Conservation (phyloP, 37 sponge, comb jelly and placozoan genomes). For the Agelas oroides region DNA sequence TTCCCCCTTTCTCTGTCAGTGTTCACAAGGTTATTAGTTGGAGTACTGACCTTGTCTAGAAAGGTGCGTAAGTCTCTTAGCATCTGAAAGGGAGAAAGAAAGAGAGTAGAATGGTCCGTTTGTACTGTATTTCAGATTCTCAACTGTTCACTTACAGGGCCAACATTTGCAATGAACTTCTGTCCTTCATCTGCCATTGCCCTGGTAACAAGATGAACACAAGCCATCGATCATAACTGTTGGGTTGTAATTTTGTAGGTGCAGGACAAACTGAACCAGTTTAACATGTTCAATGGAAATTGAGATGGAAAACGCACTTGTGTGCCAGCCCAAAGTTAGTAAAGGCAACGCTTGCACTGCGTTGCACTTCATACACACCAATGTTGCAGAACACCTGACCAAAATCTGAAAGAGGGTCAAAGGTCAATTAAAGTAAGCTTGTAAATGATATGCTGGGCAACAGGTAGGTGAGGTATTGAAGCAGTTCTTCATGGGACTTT, state of each 20-base stretch:
- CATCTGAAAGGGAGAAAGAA: slow-evolving; percentile 53
- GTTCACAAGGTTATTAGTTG: too few relatives aligned
- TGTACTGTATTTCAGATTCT: too few relatives aligned
- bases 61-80: slow-evolving; percentile 87
- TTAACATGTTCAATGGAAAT: too few relatives aligned
- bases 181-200: slow-evolving; percentile 75
- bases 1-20: too few relatives aligned
- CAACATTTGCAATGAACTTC: slow-evolving; percentile 67
- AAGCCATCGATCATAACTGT: too few relatives aligned
- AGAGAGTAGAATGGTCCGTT: too few relatives aligned
- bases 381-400: slow-evolving; percentile 80
- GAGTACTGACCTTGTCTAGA: slow-evolving; percentile 75
- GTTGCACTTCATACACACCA: slow-evolving; percentile 84
- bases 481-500: neutral
- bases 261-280: too few relatives aligned
- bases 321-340: slow-evolving; percentile 89
- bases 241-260: too few relatives aligned
- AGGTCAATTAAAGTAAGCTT: too few relatives aligned
- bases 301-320: slow-evolving; percentile 42
- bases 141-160: slow-evolving; percentile 80
- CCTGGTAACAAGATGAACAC: slow-evolving; percentile 25
- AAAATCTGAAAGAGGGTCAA: slow-evolving; percentile 74
- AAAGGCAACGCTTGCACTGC: slow-evolving; percentile 89
- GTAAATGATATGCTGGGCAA: too few relatives aligned
- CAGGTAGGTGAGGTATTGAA: too few relatives aligned